Evolutionary conservation across 2,797 vertebrate genomes (phyloP).

Genomic region (Pterois miles): DNA sequence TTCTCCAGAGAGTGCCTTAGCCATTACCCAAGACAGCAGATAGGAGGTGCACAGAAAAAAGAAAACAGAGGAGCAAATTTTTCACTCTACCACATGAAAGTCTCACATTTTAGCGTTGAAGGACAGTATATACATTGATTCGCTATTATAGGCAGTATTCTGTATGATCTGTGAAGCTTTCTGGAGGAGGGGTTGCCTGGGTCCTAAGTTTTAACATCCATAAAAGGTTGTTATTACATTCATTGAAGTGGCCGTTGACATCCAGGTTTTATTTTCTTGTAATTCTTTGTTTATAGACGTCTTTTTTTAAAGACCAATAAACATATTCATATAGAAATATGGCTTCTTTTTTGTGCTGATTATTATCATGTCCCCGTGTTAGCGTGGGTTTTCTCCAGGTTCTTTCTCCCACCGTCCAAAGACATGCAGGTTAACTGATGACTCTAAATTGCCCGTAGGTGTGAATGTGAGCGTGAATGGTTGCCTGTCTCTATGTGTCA

Average conservation of each 20-base stretch:
- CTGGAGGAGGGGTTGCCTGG: constrained; percentile 64
- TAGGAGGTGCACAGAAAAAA: constrained; percentile 64
- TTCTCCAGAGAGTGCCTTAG: constrained; percentile 93
- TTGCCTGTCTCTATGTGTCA: no score
- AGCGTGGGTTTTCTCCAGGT: no score
- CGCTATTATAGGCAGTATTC: neutral
- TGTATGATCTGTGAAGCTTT: constrained; percentile 11
- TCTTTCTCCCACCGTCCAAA: no score
- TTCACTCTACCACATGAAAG: neutral
- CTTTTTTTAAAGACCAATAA: constrained; percentile 90
- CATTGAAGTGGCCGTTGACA: constrained; percentile 81
- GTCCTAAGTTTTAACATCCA: constrained; percentile 87
- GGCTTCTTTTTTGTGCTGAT: neutral
- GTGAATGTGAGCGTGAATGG: no score
- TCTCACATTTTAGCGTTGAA: neutral
- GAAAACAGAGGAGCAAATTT: neutral
- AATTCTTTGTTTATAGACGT: constrained; percentile 64
- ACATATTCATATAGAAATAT: constrained; percentile 86
- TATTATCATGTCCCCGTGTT: neutral
- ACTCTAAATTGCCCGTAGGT: no score
- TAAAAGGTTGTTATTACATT: constrained; percentile 69
- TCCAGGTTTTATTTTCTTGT: constrained; percentile 77
- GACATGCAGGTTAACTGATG: no score
- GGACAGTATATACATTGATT: neutral
- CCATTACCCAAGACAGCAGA: constrained; percentile 86